Evolutionary conservation across 2,888 invertebrate species (phyloP).

Genomic region (Diaperis boleti): DNA sequence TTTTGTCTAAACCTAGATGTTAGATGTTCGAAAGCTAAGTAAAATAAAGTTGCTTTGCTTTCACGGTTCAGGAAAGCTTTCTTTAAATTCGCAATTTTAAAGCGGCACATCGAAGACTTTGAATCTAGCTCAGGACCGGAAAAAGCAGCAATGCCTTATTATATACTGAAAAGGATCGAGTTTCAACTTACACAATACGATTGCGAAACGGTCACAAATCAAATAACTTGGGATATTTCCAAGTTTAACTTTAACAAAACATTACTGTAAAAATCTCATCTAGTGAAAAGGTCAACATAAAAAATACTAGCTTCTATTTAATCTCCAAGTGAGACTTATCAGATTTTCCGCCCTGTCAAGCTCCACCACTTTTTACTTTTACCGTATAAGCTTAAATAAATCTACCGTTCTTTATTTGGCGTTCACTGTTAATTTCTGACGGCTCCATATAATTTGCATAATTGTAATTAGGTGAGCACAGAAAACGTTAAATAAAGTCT

Average conservation of each 20-base stretch:
- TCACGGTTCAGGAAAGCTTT: slow-evolving; percentile 2
- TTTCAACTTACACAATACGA: not conserved
- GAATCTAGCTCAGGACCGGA: not conserved
- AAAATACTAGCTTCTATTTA: slow-evolving; percentile 27
- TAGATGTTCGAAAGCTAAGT: too few relatives aligned
- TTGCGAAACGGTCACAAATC: not conserved
- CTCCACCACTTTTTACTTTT: slow-evolving; percentile 1
- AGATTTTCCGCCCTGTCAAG: slow-evolving; percentile 29
- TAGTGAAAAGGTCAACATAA: slow-evolving; percentile 34
- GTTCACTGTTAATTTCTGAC: not conserved
- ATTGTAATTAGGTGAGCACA: slow-evolving; percentile 1
- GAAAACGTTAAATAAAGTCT: slow-evolving; percentile 5
- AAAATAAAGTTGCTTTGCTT: slow-evolving; percentile 24
- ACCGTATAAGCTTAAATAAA: not conserved
- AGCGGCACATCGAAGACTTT: slow-evolving; percentile 18
- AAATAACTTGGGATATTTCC: not conserved
- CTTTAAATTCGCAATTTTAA: slow-evolving; percentile 23
- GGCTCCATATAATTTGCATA: slow-evolving; percentile 12
- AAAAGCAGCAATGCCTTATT: slow-evolving; percentile 5
- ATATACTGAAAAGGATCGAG: not conserved
- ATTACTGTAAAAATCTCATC: slow-evolving; percentile 1
- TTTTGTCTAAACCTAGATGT: too few relatives aligned
- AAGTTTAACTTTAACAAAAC: not conserved
- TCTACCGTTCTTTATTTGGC: slow-evolving; percentile 10
- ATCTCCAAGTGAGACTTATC: slow-evolving; percentile 32